These are phyloP conservation scores for Leucophenga varia DNA, from an alignment of 1,140 invertebrate species.

Conservation along the genomic window DNA sequence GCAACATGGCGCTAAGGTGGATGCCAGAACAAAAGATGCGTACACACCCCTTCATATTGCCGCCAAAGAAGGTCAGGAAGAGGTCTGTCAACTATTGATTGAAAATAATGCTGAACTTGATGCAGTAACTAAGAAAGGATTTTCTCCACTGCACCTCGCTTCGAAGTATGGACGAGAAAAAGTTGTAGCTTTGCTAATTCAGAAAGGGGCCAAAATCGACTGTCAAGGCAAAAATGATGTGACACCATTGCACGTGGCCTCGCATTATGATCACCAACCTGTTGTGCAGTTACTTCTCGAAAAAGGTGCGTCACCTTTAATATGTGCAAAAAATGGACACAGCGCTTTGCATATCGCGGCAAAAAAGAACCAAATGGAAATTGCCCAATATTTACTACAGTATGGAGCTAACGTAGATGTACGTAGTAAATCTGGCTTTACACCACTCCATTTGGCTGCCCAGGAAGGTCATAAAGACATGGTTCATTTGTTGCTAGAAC, in stretches of 20 bases:
- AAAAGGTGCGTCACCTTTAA: slow-evolving; percentile 92
- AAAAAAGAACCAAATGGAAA: slow-evolving; percentile 95
- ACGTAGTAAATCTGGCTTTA: slow-evolving; percentile 86
- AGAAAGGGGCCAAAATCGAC: slow-evolving; percentile 85
- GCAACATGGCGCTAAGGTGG: slow-evolving; percentile 85
- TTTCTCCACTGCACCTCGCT: slow-evolving; percentile 95
- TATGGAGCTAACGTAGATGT: slow-evolving; percentile 83
- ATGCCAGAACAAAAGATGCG: slow-evolving; percentile 87
- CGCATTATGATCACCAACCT: slow-evolving; percentile 95
- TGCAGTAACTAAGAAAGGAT: slow-evolving; percentile 93
- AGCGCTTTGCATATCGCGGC: slow-evolving; percentile 97
- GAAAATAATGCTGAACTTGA: slow-evolving; percentile 92
- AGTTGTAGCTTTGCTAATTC: slow-evolving; percentile 84
- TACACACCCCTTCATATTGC: slow-evolving; percentile 98
- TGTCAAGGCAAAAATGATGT: slow-evolving; percentile 97
- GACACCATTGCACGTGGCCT: slow-evolving; percentile 95
- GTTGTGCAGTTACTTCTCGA: slow-evolving; percentile 89
- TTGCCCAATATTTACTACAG: slow-evolving; percentile 90
- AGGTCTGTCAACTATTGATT: slow-evolving; percentile 84
- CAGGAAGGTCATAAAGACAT: slow-evolving; percentile 94
- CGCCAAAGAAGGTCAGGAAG: slow-evolving; percentile 84
- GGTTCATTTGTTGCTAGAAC: slow-evolving; percentile 84
- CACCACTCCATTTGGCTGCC: slow-evolving; percentile 90
- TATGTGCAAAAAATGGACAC: slow-evolving; percentile 96
- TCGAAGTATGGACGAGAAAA: slow-evolving; percentile 96